Evolutionary conservation across 2,113 vertebrate species (phyloP).

Genomic region (Cinclus cinclus): DNA sequence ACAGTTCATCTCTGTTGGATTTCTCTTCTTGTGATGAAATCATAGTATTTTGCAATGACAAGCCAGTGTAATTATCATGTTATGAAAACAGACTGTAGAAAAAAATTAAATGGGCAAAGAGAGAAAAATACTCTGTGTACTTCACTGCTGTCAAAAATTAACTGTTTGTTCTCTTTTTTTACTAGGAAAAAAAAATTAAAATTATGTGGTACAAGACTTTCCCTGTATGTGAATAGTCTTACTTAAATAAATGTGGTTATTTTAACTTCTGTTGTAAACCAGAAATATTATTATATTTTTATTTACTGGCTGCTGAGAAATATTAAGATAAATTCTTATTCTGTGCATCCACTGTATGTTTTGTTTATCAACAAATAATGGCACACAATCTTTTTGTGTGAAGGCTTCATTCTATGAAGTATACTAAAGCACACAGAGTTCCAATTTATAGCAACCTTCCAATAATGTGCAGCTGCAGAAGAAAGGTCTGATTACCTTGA

Average conservation of each 20-base stretch:
- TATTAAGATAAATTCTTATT: neutral
- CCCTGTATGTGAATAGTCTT: neutral
- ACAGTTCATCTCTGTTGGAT: neutral
- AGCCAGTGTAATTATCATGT: conserved; percentile 5
- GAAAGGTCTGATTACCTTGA: neutral
- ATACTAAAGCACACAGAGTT: neutral
- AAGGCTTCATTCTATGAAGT: neutral
- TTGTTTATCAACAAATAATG: conserved; percentile 1
- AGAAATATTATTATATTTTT: neutral
- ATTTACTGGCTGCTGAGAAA: conserved; percentile 9
- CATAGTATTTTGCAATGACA: conserved; percentile 3
- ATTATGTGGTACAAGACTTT: neutral
- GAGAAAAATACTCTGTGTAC: neutral
- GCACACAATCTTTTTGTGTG: neutral
- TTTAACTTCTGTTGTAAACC: conserved; percentile 17
- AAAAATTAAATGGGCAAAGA: conserved; percentile 18
- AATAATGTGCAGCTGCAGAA: neutral
- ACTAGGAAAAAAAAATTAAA: neutral
- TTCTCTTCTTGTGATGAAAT: conserved; percentile 10
- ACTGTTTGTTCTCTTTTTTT: neutral
- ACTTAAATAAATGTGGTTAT: neutral
- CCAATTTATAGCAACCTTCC: neutral
- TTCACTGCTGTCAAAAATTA: neutral
- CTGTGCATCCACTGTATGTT: neutral
- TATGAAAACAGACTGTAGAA: conserved; percentile 14